Evolutionary conservation across 1,140 invertebrate genomes (phyloP), one percentile per base, ranked within the genome.

Genomic region (Chymomyza costata): DNA sequence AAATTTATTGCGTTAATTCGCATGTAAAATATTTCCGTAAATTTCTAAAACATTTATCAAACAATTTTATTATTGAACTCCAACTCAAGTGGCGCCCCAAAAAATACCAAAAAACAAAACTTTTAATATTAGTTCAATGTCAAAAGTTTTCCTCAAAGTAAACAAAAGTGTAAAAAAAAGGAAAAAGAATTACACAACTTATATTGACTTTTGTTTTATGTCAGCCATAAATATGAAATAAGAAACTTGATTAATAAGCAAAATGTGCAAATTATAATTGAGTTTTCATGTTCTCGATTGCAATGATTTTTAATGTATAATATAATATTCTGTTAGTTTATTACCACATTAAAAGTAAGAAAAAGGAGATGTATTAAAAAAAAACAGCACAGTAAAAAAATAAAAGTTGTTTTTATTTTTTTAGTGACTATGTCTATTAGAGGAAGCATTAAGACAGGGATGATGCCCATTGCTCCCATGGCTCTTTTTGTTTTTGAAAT

Each of bases 1-100:
- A 55, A 65, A 78, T 78, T 78, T 78, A 78, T 78, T 70, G 73
- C 73, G 60, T 71, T 78, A 78, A 78, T 80, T 80, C 73, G 63
- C 67, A 78, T 78, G 68, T 78, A 71, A 78, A 80, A 67, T 63
- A 71, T 80, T 65, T 80, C 50, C 44, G 62, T 56, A 44, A 78
- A 67, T 78, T 56, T 67, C 67, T 52, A 80, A n/a, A 71, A 59
- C 73, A 80, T 78, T 78, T 78, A 78, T 78, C 73, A 78, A 71
- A 50, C 70, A 61, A n/a, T 70, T 78, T 70, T 78, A 70, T 78
- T 78, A 76, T 76, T 76, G 70, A 76, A n/a, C n/a, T n/a, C n/a
- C 70, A 76, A 25, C 3, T 8, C 3, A 8, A 25, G 70, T 63
- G 65, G 51, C 69, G 40, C n/a, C n/a, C n/a, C n/a, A n/a, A n/a